A percentile compares a stretch with the other conserved stretches of the same genome.
Evolutionary conservation across 2,888 invertebrate genomes (phyloP).

Genomic region (Drosophila merina): DNA sequence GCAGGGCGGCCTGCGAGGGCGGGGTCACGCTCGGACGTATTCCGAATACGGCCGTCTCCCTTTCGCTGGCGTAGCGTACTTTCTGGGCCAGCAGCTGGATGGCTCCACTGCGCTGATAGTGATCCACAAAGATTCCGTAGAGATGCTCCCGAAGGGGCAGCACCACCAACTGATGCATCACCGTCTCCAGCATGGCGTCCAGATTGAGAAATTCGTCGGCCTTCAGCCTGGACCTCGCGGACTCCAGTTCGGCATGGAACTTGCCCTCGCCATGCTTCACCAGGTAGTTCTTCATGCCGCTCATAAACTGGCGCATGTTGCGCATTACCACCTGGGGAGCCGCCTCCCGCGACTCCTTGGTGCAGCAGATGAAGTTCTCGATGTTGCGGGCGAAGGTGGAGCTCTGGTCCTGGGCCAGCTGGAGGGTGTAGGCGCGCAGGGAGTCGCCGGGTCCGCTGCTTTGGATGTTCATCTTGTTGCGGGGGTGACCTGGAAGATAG

Average conservation of each 20-base stretch:
- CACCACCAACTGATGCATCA: constrained; percentile 96
- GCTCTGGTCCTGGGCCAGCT: constrained; percentile 91
- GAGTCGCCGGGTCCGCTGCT: constrained; percentile 88
- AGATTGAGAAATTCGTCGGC: constrained; percentile 96
- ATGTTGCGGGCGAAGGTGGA: constrained; percentile 97
- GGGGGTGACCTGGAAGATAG: constrained; percentile 88
- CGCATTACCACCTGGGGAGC: constrained; percentile 95
- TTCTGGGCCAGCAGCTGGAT: constrained; percentile 87
- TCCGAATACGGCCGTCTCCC: constrained; percentile 82
- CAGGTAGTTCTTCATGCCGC: constrained; percentile 98
- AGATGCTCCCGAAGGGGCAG: constrained; percentile 93
- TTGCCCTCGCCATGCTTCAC: constrained; percentile 97
- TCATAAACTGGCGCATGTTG: constrained; percentile 98
- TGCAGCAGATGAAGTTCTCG: constrained; percentile 96
- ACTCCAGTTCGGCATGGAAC: constrained; percentile 94
- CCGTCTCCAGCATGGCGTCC: constrained; percentile 97
- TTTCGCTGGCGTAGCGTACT: constrained; percentile 83
- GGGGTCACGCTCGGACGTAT: constrained; percentile 88
- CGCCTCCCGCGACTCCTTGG: constrained; percentile 94
- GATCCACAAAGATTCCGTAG: constrained; percentile 93
- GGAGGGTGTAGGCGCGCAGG: constrained; percentile 91
- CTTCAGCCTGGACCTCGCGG: constrained; percentile 87
- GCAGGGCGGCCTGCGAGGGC: constrained; percentile 90
- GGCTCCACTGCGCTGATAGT: constrained; percentile 91
- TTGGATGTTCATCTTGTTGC: constrained; percentile 84